Conservation (phyloP, 2,888 invertebrate genomes). For the Sarcophaga carnaria region DNA sequence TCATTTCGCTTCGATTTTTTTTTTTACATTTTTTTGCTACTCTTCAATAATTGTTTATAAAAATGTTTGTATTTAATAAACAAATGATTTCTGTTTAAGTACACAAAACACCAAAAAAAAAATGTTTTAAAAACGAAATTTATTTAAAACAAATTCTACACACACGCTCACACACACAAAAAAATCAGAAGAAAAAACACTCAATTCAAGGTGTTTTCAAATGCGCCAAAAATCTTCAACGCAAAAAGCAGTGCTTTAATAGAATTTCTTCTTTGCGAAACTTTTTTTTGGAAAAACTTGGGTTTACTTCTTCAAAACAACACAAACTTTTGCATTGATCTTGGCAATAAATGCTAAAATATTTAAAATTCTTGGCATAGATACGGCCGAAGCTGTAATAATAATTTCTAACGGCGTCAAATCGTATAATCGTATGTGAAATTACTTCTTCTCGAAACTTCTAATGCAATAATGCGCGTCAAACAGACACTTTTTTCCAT, state of each 20-base stretch:
- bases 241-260: not conserved
- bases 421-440: too few species aligned
- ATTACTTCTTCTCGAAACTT: too few species aligned
- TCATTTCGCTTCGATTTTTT: not conserved
- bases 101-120: conserved; percentile 44
- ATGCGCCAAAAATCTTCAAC: conserved; percentile 31
- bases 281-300: not conserved
- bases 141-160: conserved; percentile 22
- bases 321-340: too few species aligned
- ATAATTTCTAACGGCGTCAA: too few species aligned
- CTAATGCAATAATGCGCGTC: too few species aligned
- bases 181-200: not conserved
- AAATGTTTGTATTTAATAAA: conserved; percentile 48
- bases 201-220: conserved; percentile 45
- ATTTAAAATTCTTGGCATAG: too few species aligned
- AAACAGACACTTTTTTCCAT: too few species aligned
- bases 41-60: conserved; percentile 49
- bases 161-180: not conserved
- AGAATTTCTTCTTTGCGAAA: not conserved
- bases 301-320: not conserved
- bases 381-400: too few species aligned
- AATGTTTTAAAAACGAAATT: not conserved
- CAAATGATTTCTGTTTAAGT: conserved; percentile 59
- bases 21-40: not conserved
- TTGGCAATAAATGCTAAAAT: too few species aligned